Percentiles rank a stretch among this genome's conserved stretches.
Conservation (phyloP, 2,797 vertebrate species). For the Halcyon badia region DNA sequence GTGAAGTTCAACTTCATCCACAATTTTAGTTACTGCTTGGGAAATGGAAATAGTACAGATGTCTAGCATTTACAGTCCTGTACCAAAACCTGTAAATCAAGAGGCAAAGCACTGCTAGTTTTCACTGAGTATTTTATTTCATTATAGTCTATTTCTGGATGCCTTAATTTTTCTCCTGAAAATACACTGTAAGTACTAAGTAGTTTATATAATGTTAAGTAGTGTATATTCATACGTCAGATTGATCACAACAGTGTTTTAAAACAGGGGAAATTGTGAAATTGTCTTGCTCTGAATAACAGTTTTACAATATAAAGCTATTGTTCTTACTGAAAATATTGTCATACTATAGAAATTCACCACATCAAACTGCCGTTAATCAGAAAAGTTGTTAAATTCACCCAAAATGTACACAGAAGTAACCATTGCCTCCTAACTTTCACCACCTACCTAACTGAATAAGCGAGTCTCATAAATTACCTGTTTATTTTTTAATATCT, state of each 20-base stretch:
- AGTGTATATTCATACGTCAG: neutral
- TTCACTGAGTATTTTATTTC: constrained; percentile 49
- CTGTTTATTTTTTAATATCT: neutral
- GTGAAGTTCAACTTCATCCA: constrained; percentile 67
- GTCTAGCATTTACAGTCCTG: constrained; percentile 49
- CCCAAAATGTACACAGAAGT: neutral
- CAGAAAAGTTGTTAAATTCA: neutral
- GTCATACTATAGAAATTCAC: neutral
- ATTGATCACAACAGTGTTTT: neutral
- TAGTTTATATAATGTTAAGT: neutral
- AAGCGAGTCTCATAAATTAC: neutral
- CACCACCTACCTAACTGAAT: fast-evolving
- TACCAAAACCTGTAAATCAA: constrained; percentile 61
- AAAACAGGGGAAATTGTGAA: neutral
- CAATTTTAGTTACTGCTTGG: constrained; percentile 61
- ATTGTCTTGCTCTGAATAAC: neutral
- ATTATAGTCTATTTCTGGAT: constrained; percentile 28
- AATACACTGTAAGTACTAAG: neutral
- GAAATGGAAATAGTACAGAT: constrained; percentile 64
- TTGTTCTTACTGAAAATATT: neutral
- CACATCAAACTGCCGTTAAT: neutral
- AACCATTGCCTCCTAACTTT: neutral
- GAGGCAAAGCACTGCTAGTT: constrained; percentile 35
- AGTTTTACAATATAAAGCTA: neutral
- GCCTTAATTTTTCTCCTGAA: constrained; percentile 27